phyloP scores from a whole-genome alignment of 2,113 vertebrate species.

The Scopus umbretta region DNA sequence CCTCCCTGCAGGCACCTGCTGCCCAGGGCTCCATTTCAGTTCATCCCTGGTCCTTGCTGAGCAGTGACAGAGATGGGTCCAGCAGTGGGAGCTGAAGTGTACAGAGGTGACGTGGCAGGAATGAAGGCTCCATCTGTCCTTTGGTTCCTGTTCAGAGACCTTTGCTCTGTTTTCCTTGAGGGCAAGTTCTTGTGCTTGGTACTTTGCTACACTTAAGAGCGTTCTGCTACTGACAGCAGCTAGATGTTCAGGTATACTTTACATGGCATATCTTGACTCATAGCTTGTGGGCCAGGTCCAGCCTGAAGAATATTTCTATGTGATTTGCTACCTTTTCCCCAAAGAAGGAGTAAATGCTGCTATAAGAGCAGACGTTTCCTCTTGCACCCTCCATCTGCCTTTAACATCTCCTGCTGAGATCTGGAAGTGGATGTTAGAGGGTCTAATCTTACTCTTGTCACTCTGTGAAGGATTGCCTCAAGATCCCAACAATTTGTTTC shows the following conservation, averaged over 20 bases:
- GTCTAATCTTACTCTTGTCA: neutral
- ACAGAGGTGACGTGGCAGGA: accelerated
- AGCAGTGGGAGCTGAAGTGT: accelerated
- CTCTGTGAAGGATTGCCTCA: neutral
- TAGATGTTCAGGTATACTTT: accelerated
- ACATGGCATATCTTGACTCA: neutral
- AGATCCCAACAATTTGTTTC: neutral
- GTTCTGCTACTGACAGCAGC: neutral
- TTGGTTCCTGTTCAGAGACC: neutral
- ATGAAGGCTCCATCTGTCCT: neutral
- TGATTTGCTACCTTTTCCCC: neutral
- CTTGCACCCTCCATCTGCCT: neutral
- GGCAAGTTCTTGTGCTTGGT: neutral
- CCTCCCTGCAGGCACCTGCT: neutral
- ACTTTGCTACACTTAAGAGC: neutral
- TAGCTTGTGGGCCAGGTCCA: neutral
- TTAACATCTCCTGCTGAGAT: neutral
- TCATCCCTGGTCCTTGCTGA: neutral
- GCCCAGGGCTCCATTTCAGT: neutral
- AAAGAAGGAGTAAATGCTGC: neutral
- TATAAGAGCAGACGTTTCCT: neutral
- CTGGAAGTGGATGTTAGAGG: neutral
- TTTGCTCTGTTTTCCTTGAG: neutral
- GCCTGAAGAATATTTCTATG: neutral
- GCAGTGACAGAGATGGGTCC: accelerated